phyloP scores from a whole-genome alignment of 2,113 vertebrate genomes.

The Chaetodon auriga region DNA sequence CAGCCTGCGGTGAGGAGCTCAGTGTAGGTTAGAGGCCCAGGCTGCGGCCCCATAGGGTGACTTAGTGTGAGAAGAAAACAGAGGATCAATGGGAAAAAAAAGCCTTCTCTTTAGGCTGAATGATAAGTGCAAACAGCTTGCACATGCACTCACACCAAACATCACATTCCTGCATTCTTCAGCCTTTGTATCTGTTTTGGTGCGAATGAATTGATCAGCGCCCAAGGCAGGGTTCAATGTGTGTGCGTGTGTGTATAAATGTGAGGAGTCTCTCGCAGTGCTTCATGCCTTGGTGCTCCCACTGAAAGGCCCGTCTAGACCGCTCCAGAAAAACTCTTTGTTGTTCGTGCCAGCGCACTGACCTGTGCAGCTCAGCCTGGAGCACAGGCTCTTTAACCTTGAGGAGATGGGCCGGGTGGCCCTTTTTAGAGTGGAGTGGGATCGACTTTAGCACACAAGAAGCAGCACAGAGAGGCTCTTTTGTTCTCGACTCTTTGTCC shows the following conservation, averaged over 20 bases:
- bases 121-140: constrained; percentile 36
- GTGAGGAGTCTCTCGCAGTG: constrained; percentile 55
- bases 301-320: constrained; percentile 78
- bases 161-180: constrained; percentile 68
- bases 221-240: constrained; percentile 39
- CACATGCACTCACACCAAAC: constrained; percentile 50
- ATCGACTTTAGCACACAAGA: constrained; percentile 54
- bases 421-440: constrained; percentile 47
- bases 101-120: constrained; percentile 20
- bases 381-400: constrained; percentile 70
- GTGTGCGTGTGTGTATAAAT: constrained; percentile 22
- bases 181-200: constrained; percentile 46
- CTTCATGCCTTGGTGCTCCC: constrained; percentile 76
- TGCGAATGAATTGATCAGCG: constrained; percentile 53
- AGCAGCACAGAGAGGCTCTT: constrained; percentile 38
- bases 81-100: constrained; percentile 14
- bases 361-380: constrained; percentile 74
- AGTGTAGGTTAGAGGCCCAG: constrained; percentile 56
- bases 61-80: constrained; percentile 19
- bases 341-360: constrained; percentile 74
- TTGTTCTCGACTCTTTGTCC: constrained; percentile 43
- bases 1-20: constrained; percentile 48
- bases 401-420: constrained; percentile 56
- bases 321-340: constrained; percentile 70
- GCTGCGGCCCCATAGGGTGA: constrained; percentile 7